These are phyloP conservation scores for Epizoanthus stellaris DNA, from an alignment of 92 coral and sea anemone species.

Conservation along the genomic window DNA sequence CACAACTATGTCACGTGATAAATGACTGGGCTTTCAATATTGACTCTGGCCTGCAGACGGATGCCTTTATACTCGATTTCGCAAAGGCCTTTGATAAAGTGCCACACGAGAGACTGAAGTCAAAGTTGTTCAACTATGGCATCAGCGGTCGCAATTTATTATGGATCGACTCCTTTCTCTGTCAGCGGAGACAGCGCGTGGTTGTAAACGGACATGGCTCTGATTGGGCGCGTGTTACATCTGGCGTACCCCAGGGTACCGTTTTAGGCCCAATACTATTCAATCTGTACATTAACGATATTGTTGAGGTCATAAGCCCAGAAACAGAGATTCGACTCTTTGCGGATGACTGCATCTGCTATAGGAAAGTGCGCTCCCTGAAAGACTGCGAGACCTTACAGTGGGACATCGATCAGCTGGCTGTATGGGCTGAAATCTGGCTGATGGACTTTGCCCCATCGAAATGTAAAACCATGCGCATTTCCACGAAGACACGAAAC, in stretches of 20 bases:
- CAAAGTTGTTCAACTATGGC: constrained; percentile 14
- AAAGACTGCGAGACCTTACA: neutral
- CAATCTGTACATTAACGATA: neutral
- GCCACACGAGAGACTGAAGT: constrained; percentile 26
- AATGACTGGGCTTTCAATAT: constrained; percentile 19
- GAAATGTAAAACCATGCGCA: no score
- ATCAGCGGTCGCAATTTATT: constrained; percentile 5
- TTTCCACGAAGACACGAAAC: no score
- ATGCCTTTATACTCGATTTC: constrained; percentile 10
- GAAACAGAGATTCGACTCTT: constrained; percentile 19
- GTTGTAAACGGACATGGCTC: constrained; percentile 5
- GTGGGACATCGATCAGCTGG: neutral
- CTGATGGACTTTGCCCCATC: no score
- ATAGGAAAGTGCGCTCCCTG: constrained; percentile 15
- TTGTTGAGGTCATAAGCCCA: neutral
- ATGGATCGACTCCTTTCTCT: constrained; percentile 24
- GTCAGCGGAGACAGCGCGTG: constrained; percentile 12
- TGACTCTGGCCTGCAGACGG: constrained; percentile 19
- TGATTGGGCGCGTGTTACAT: neutral
- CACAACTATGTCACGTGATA: constrained; percentile 17
- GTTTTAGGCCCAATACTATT: neutral
- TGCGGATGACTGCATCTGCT: constrained; percentile 31
- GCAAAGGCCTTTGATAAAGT: constrained; percentile 19
- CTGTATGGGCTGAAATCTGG: no score
- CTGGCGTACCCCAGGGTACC: constrained; percentile 7